A percentile compares a stretch with the other conserved stretches of the same genome.
Evolutionary conservation across 2,113 vertebrate genomes (phyloP).

Genomic region (Heterotilapia buettikoferi): DNA sequence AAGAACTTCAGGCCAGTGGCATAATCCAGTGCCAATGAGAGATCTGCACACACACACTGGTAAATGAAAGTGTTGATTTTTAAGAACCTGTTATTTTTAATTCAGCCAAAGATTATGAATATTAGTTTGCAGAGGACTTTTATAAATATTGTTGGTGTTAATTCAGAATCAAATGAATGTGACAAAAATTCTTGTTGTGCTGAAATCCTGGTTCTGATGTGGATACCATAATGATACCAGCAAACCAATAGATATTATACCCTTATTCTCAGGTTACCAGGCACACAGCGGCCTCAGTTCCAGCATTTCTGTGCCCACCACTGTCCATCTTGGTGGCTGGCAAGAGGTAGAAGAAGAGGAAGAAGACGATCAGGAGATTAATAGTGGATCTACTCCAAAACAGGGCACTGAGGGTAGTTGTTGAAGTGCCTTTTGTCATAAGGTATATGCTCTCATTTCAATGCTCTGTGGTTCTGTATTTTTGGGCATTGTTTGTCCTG

Average conservation of each 20-base stretch:
- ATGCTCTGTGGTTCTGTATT: not conserved
- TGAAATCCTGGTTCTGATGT: not conserved
- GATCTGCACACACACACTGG: slow-evolving; percentile 61
- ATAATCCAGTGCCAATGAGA: slow-evolving; percentile 61
- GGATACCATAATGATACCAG: not conserved
- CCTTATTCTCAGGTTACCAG: slow-evolving; percentile 14
- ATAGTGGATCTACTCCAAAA: slow-evolving; percentile 53
- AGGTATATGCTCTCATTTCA: slow-evolving; percentile 25
- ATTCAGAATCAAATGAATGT: not conserved
- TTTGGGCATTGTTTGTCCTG: not conserved
- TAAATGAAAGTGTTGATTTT: slow-evolving; percentile 15
- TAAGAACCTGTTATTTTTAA: not conserved
- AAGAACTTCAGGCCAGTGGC: slow-evolving; percentile 53
- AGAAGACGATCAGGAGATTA: slow-evolving; percentile 65
- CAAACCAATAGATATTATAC: no score
- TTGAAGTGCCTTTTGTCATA: slow-evolving; percentile 72
- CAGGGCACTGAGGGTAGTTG: slow-evolving; percentile 53
- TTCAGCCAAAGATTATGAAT: not conserved
- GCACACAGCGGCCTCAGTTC: slow-evolving; percentile 17
- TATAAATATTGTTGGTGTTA: not conserved
- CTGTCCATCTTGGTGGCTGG: slow-evolving; percentile 72
- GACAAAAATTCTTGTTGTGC: not conserved
- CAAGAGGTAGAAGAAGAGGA: slow-evolving; percentile 66
- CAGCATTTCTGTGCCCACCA: slow-evolving; percentile 35
- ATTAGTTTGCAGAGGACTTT: not conserved